Base-by-base conservation (phyloP, 1,140 invertebrate genomes). In the Dendroctonus valens region DNA sequence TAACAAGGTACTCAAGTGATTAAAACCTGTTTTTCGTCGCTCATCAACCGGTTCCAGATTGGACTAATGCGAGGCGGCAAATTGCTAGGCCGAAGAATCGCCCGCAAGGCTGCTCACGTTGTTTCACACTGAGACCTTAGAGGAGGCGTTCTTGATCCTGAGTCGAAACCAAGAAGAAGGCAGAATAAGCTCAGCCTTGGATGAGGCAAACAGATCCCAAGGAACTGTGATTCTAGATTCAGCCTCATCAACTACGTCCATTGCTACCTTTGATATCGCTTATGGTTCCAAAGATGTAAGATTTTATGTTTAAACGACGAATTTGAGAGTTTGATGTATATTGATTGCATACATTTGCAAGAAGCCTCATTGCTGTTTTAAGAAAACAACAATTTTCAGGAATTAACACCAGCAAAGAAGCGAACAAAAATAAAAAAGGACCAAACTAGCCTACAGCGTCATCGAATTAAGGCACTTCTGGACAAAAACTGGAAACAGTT, bases 61-160 rank as follows among this genome's bases (percentile, higher is more conserved):
- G 94, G 94, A 39, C 81, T 97, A 9, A 89, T 98, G 85, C 84
- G 95, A 74, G 86, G 86, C 71, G 95, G 96, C 0, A 84, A 88
- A 55, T 81, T 97, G 2, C 76, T 97, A 60, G n/a, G 93, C 92
- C 0, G 93, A 98, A 79, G 87, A 92, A 54, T 84, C 91, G 0
- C 96, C 95, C 0, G 79, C 78, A 26, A 80, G 84, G 59, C 82
- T 91, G 7, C 78, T 91, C 68, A 76, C 79, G 0, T 78, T 79
- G 65, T 90, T 86, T 72, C 82, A 87, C 59, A 86, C 84, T 54
- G 81, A 85, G 5, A 86, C 85, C 0, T 77, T 92, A 7, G 90
- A 92, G 74, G 88, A 91, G 41, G 89, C 87, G 0, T 91, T 91
- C 74, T 78, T 91, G 0, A 83, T 83, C 49, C 77, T 92, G 39